phyloP scores from a whole-genome alignment of 2,888 invertebrate genomes.

The Mesorhabditis sp. region DNA sequence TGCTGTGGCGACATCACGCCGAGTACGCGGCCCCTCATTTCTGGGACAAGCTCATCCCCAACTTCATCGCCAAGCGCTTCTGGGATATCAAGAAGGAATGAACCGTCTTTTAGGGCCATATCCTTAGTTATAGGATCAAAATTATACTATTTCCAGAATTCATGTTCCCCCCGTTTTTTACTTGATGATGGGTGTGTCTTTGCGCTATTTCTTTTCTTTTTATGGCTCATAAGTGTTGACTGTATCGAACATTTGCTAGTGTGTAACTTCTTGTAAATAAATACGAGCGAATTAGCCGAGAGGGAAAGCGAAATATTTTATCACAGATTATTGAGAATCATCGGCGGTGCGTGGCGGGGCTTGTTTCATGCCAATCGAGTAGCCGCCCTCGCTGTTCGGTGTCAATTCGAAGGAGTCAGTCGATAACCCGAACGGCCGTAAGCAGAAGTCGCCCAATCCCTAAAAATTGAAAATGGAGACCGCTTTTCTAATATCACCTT shows the following conservation, averaged over 20 bases:
- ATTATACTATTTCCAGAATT: too few relatives aligned
- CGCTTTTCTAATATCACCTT: conserved; percentile 37
- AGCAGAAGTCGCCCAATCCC: conserved; percentile 24
- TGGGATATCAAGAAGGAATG: conserved; percentile 29
- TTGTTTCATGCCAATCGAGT: conserved; percentile 46
- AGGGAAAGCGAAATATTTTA: too few relatives aligned
- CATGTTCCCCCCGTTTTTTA: too few relatives aligned
- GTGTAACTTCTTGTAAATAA: too few relatives aligned
- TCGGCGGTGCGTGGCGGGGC: not conserved
- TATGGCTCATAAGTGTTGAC: too few relatives aligned
- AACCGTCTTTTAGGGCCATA: too few relatives aligned
- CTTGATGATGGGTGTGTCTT: too few relatives aligned
- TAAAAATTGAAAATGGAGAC: not conserved
- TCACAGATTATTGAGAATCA: too few relatives aligned
- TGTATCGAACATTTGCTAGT: too few relatives aligned
- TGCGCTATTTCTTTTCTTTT: too few relatives aligned
- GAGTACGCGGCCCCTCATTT: conserved; percentile 54
- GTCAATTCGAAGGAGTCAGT: conserved; percentile 50
- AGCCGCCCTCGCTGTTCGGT: conserved; percentile 48
- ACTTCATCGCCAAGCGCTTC: conserved; percentile 37
- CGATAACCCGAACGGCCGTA: conserved; percentile 48
- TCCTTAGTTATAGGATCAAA: too few relatives aligned
- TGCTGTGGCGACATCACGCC: conserved; percentile 46
- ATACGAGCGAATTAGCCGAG: too few relatives aligned
- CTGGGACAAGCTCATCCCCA: conserved; percentile 54